Evolutionary conservation across 2,888 invertebrate species (phyloP).

Genomic region (Leucozona laternaria): DNA sequence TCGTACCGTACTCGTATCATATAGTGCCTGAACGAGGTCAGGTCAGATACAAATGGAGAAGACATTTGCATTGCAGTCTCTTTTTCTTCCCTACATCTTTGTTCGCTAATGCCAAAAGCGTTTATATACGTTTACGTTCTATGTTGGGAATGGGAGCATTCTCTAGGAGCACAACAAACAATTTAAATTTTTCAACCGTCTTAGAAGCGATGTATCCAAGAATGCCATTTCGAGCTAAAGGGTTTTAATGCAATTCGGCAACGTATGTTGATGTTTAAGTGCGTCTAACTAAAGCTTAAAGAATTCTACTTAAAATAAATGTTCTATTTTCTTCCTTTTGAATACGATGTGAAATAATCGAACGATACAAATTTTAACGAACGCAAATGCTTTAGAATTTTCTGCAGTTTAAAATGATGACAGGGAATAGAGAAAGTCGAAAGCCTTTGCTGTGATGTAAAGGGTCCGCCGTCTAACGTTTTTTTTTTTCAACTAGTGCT

Average conservation of each 20-base stretch:
- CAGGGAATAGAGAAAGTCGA: not conserved
- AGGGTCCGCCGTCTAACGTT: too few species aligned
- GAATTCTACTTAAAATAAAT: slow-evolving; percentile 18
- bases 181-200: slow-evolving; percentile 32
- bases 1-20: slow-evolving; percentile 2
- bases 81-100: slow-evolving; percentile 53
- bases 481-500: too few species aligned
- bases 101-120: slow-evolving; percentile 51
- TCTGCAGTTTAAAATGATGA: not conserved
- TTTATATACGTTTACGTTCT: slow-evolving; percentile 25
- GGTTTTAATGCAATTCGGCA: slow-evolving; percentile 9
- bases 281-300: slow-evolving; percentile 3
- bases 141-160: slow-evolving; percentile 25
- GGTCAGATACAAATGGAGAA: slow-evolving; percentile 51
- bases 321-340: not conserved
- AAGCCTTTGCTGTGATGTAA: not conserved
- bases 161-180: slow-evolving; percentile 42
- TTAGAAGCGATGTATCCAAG: slow-evolving; percentile 17
- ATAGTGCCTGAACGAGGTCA: slow-evolving; percentile 64
- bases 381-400: not conserved
- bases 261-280: slow-evolving; percentile 40
- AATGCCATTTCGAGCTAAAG: slow-evolving; percentile 32
- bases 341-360: slow-evolving; percentile 4
- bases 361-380: not conserved
- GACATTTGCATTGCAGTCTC: slow-evolving; percentile 62